These are phyloP conservation scores for Anoplius nigerrimus DNA, from an alignment of 2,888 invertebrate species.

Conservation along the genomic window DNA sequence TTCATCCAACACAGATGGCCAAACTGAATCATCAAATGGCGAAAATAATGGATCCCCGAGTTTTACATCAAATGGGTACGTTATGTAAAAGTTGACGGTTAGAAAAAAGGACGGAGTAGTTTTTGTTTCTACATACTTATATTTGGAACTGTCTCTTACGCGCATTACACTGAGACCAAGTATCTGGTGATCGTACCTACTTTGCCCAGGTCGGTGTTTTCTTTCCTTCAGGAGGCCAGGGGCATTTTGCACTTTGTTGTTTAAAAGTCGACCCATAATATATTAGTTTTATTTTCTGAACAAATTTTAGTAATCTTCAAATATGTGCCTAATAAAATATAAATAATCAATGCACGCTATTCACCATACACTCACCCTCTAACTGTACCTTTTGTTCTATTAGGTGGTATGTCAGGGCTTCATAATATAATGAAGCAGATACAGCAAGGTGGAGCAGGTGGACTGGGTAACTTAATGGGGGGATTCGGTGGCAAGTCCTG, in stretches of 20 bases:
- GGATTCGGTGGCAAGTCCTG: conserved; percentile 77
- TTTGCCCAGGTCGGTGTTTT: too few relatives aligned
- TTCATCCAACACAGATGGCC: conserved; percentile 98
- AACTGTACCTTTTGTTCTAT: neutral
- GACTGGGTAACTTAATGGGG: conserved; percentile 78
- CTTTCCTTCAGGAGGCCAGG: too few relatives aligned
- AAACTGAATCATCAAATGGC: conserved; percentile 99
- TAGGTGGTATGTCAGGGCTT: conserved; percentile 96
- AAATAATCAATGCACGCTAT: too few relatives aligned
- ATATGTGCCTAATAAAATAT: too few relatives aligned
- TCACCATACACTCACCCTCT: too few relatives aligned
- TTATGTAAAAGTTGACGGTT: conserved; percentile 18
- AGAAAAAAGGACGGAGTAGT: neutral
- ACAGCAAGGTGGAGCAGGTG: conserved; percentile 81
- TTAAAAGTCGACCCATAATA: too few relatives aligned
- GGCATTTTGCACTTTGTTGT: too few relatives aligned
- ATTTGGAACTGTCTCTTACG: neutral
- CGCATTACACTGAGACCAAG: too few relatives aligned
- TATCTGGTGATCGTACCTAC: too few relatives aligned
- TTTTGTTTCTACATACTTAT: neutral
- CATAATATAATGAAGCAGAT: conserved; percentile 99
- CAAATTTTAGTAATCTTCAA: too few relatives aligned
- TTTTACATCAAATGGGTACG: conserved; percentile 93
- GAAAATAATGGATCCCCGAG: conserved; percentile 99
- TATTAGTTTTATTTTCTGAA: too few relatives aligned